phyloP scores from a whole-genome alignment of 2,113 vertebrate genomes.

The Thalassoma bifasciatum region DNA sequence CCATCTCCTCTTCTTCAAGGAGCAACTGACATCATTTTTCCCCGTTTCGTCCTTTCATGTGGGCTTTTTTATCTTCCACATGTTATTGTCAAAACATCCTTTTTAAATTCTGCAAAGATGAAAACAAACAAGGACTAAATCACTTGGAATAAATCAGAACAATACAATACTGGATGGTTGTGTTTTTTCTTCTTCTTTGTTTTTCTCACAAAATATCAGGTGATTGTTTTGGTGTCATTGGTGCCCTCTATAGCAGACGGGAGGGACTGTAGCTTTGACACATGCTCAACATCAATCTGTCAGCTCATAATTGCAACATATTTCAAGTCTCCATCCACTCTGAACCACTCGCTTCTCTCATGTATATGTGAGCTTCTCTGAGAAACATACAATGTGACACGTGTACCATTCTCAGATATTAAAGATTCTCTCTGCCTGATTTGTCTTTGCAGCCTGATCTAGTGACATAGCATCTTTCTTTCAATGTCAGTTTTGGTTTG shows the following conservation, averaged over 20 bases:
- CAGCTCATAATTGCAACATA: neutral
- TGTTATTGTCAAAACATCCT: constrained; percentile 17
- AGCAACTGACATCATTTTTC: neutral
- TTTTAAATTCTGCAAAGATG: neutral
- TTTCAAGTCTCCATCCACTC: neutral
- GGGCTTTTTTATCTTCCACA: neutral
- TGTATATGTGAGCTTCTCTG: neutral
- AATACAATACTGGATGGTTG: neutral
- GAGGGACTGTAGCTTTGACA: constrained; percentile 24
- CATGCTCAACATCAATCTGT: neutral
- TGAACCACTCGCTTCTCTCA: neutral
- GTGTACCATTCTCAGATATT: too few relatives aligned
- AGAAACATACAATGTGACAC: neutral
- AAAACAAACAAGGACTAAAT: neutral
- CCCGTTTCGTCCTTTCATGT: constrained; percentile 1
- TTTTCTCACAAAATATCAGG: neutral
- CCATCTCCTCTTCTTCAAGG: constrained; percentile 22
- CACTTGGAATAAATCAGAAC: neutral
- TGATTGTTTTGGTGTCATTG: constrained; percentile 22
- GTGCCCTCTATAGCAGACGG: constrained; percentile 43
- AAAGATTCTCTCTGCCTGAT: too few relatives aligned
- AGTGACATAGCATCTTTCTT: too few relatives aligned
- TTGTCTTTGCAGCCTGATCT: too few relatives aligned
- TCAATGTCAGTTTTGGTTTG: too few relatives aligned
- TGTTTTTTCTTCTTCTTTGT: constrained; percentile 15